A percentile compares a stretch with the other conserved stretches of the same genome.
These are phyloP conservation scores for Pinctada fucata DNA, from an alignment of 2,888 invertebrate species.

Conservation along the genomic window DNA sequence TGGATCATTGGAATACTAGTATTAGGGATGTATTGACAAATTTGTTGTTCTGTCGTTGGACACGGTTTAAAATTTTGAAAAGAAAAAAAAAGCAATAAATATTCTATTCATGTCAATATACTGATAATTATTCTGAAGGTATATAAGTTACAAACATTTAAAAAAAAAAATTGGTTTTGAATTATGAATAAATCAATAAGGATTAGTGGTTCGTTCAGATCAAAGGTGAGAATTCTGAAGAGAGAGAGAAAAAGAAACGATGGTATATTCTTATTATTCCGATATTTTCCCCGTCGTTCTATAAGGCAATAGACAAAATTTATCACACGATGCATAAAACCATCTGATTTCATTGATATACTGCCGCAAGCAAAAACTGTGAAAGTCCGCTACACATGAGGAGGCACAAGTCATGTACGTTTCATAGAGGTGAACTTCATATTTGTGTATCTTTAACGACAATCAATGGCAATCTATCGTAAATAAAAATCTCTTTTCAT, in stretches of 20 bases:
- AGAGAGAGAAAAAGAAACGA: background rate
- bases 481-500: background rate
- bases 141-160: too few species aligned
- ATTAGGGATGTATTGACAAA: too few species aligned
- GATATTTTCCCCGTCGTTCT: too few species aligned
- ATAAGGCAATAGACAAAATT: background rate
- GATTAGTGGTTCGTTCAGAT: background rate
- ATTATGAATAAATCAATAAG: too few species aligned
- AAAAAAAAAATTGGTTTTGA: too few species aligned
- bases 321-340: background rate
- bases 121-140: too few species aligned
- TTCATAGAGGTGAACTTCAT: background rate
- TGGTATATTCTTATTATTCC: too few species aligned
- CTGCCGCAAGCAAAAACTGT: background rate
- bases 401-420: background rate
- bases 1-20: too few species aligned
- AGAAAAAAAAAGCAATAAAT: too few species aligned
- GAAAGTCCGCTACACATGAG: background rate
- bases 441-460: background rate
- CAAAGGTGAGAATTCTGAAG: conserved; percentile 1
- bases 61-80: too few species aligned
- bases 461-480: background rate
- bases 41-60: too few species aligned
- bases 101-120: too few species aligned
- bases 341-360: conserved; percentile 1